Conservation (phyloP, 2,888 invertebrate genomes). For the Dorcus parallelipipedus region DNA sequence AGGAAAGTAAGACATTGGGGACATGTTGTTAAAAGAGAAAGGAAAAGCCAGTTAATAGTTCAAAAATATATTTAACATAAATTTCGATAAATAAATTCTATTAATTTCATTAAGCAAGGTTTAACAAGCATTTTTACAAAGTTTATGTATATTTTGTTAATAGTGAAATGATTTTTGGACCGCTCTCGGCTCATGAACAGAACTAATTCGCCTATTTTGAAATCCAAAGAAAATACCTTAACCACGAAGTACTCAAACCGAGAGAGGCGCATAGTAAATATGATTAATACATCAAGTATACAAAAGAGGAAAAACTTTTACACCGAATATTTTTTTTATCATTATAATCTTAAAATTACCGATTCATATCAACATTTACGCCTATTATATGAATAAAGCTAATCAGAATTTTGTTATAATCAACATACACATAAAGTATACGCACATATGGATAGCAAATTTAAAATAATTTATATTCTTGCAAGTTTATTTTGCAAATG, state of each 20-base stretch:
- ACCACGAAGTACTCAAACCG: slow-evolving; percentile 1
- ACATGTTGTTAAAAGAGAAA: background rate
- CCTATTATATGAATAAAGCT: slow-evolving; percentile 9
- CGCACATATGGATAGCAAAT: slow-evolving; percentile 19
- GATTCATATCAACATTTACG: slow-evolving; percentile 12
- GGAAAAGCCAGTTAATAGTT: slow-evolving; percentile 17
- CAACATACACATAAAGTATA: slow-evolving; percentile 17
- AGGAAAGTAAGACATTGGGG: too few species aligned
- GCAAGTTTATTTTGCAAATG: too few species aligned
- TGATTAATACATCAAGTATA: slow-evolving; percentile 1
- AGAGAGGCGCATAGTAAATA: background rate
- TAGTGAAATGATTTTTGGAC: slow-evolving; percentile 12
- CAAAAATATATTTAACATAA: slow-evolving; percentile 30
- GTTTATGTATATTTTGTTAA: slow-evolving; percentile 18
- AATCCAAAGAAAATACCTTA: background rate
- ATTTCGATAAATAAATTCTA: slow-evolving; percentile 34
- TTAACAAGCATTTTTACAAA: slow-evolving; percentile 34
- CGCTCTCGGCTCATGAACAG: slow-evolving; percentile 14
- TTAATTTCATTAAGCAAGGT: slow-evolving; percentile 34
- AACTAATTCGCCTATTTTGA: slow-evolving; percentile 1
- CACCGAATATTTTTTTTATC: slow-evolving; percentile 8
- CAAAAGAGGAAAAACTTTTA: slow-evolving; percentile 7
- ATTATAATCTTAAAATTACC: background rate
- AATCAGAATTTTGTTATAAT: slow-evolving; percentile 10
- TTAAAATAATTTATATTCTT: too few species aligned